These are phyloP conservation scores for Pseudanteris insignis DNA, from an alignment of 2,888 invertebrate species.

Conservation along the genomic window DNA sequence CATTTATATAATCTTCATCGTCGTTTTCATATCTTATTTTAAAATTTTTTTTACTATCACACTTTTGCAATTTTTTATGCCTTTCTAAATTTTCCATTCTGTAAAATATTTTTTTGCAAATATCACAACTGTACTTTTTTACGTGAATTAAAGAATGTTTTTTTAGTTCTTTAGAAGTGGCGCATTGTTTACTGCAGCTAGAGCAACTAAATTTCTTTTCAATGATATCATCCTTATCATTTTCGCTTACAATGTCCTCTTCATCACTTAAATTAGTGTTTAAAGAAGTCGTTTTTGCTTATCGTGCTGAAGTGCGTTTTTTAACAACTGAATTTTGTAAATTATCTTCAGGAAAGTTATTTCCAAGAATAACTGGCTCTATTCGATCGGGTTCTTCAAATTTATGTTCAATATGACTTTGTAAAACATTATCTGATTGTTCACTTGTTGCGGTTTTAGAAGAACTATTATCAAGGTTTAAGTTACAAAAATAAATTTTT, in stretches of 20 bases:
- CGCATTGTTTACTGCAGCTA: constrained; percentile 56
- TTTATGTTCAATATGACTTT: constrained; percentile 4
- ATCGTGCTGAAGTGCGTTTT: constrained; percentile 54
- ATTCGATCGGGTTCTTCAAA: constrained; percentile 40
- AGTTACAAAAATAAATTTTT: constrained; percentile 51
- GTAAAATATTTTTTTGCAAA: constrained; percentile 59
- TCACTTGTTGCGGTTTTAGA: constrained; percentile 23
- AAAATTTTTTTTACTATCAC: constrained; percentile 10
- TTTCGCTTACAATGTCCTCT: constrained; percentile 50
- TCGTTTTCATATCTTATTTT: constrained; percentile 44
- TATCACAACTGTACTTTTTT: constrained; percentile 58
- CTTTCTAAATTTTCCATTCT: constrained; percentile 60
- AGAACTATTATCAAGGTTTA: constrained; percentile 44
- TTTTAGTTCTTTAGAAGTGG: constrained; percentile 59
- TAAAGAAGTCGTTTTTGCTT: constrained; percentile 51
- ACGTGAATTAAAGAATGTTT: constrained; percentile 61
- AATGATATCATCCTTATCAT: constrained; percentile 49
- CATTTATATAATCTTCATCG: too few species aligned
- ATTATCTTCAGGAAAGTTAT: not conserved
- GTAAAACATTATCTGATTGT: not conserved
- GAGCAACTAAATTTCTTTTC: constrained; percentile 58
- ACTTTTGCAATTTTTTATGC: constrained; percentile 46
- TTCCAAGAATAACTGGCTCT: not conserved
- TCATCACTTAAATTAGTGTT: constrained; percentile 52
- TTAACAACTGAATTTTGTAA: constrained; percentile 23